Conservation (phyloP, 2,888 invertebrate species). For the Shargacucullia verbasci region DNA sequence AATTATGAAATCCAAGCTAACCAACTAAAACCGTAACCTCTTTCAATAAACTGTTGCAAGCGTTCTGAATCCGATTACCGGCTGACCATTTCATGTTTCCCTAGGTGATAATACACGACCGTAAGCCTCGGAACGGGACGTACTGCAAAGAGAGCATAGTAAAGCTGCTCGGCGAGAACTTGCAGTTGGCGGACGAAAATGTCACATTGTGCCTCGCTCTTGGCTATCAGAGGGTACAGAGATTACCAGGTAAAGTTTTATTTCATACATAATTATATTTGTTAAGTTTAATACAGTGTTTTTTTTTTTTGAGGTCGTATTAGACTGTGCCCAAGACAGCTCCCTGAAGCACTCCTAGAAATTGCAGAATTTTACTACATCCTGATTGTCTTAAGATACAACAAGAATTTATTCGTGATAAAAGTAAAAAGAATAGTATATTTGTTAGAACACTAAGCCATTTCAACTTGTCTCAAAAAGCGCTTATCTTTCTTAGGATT, state of each 20-base stretch:
- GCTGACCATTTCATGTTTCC: conserved; percentile 42
- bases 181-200: conserved; percentile 85
- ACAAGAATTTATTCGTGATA: neutral
- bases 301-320: neutral
- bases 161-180: conserved; percentile 83
- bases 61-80: conserved; percentile 34
- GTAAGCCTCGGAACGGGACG: conserved; percentile 85
- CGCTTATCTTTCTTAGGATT: too few relatives aligned
- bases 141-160: conserved; percentile 86
- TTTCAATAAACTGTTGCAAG: conserved; percentile 24
- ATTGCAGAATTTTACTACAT: neutral
- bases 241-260: conserved; percentile 79
- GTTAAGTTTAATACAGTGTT: too few relatives aligned
- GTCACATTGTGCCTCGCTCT: conserved; percentile 84
- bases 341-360: conserved; percentile 2
- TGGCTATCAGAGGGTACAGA: conserved; percentile 85
- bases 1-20: conserved; percentile 12
- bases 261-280: too few relatives aligned
- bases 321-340: conserved; percentile 7
- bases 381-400: neutral
- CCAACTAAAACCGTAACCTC: neutral
- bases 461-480: too few relatives aligned
- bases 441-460: too few relatives aligned
- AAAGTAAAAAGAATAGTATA: neutral
- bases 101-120: conserved; percentile 86